Base-by-base conservation (phyloP, 2,113 vertebrate species). In the Antennarius striatus region DNA sequence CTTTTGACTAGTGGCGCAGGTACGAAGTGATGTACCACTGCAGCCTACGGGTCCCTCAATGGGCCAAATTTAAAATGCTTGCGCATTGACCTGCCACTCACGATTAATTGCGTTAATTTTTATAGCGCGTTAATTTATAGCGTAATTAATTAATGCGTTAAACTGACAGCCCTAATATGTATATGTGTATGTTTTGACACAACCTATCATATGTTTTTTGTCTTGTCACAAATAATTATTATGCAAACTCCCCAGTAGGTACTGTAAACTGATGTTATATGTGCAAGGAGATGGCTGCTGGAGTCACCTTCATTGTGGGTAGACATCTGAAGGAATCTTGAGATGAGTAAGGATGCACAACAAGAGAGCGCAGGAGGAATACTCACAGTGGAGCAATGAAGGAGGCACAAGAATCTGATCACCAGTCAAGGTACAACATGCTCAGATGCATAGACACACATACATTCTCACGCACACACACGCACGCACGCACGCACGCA, bases 261-360 rank as follows among this genome's bases (percentile, higher is more conserved):
- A 36, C 4, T 7, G 32, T 36, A 36, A 36, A 36, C 5, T 29
- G 43, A 4, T 39, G 48, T 14, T 43, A 43, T 43, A 10, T 43
- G 42, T 48, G 56, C 9, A 54, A 36, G 62, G 17, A 49, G 51
- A 52, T 58, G 30, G 48, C 55, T 57, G 30, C 40, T 63, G 50
- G 22, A 84, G 66, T 77, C 73, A 83, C 73, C 79, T 73, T 82
- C 56, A 71, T 66, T 48, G 73, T 82, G 77, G 59, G 66, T 69
- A 71, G 57, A 72, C 72, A 64, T 79, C 69, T 74, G 58, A 79
- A 48, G 67, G 72, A 80, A 74, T 64, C 57, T 70, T 17, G 32
- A 11, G 30, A 72, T 75, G 76, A 79, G 71, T 71, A 65, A 62
- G 79, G 73, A 72, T 68, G 55, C 40, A 62, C 59, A 66, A 78